Evolutionary conservation across 2,888 invertebrate genomes (phyloP), one percentile per base, ranked within the genome.

Genomic region (Drosophila picticornis): DNA sequence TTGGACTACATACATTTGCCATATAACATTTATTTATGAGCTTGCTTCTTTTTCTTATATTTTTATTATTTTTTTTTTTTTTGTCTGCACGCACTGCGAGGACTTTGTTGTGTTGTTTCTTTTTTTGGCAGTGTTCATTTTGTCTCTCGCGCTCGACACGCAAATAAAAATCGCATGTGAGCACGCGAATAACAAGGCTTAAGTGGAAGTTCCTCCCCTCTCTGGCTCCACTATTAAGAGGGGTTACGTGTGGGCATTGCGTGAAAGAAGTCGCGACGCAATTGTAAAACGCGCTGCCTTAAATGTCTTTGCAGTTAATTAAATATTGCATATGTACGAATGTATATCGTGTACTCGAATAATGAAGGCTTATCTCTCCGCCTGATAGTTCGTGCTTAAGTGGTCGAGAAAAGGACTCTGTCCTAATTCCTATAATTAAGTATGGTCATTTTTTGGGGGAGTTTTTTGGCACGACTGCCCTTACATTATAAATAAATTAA

Each of bases 81-180:
- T 48, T 48, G 34, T 66, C 58, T 69, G 67, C 81, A 87, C 88
- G 84, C 88, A 87, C 69, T 78, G 55, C 70, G 51, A 77, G 75
- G 75, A 84, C 77, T 61, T 59, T 64, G 63, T 66, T 80, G 55
- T 79, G 29, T 58, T 55, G 27, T 16, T 66, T 60, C 60, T 57
- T 72, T 77, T 90, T 79, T 89, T 63, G 78, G 80, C 76, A 75
- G 81, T 81, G 66, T 61, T 32, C 52, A 67, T 66, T 66, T 77
- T 77, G 69, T 84, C 68, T 84, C 58, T 71, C 56, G 63, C 46
- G 71, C 60, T 63, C 70, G 89, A 82, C 90, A 91, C 91, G 90
- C 90, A 91, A 91, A 86, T 88, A 87, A 91, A 82, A 90, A 85
- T 91, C 88, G 90, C 91, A 91, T 90, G 91, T 80, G 82, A 83